Base-by-base conservation (phyloP, 2,113 vertebrate genomes). In the Formicarius rufipectus region DNA sequence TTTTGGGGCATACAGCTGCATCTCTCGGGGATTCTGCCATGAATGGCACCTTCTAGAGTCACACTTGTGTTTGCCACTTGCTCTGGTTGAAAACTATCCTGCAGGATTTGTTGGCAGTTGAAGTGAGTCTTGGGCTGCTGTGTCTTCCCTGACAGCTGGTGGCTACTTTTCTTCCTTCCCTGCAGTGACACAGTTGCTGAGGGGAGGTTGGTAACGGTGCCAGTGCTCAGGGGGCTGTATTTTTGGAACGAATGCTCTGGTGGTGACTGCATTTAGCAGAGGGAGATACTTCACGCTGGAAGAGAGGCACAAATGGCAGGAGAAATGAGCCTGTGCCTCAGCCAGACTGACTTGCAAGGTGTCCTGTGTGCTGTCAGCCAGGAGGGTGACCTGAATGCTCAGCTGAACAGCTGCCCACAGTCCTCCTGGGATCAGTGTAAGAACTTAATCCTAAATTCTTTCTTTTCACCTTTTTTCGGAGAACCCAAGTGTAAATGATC, bases 191-290 rank as follows among this genome's bases (percentile, higher is more conserved):
- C 16, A 58, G 79, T 20, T 95, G 79, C 86, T 3, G 14, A 78
- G 72, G 68, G 90, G 88, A 55, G 27, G 1, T 5, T 0, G 10
- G 24, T 93, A 89, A 90, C 79, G 0, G 7, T 95, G 91, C 86
- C 90, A 92, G 86, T 24, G 73, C 95, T 90, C 96, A 58, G 72
- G 91, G 94, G 72, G 33, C 88, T 62, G 59, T 87, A 90, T 96
- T 89, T 96, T 94, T 93, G 91, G 91, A 85, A 69, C 30, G 74
- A 91, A 37, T 3, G 2, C 74, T 89, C 55, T 0, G 2, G 62
- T 60, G 62, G 82, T n/a, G 82, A 31, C 93, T 96, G 75, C 74
- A 39, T 95, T 91, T 84, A 89, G 94, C 81, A 96, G 58, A 73
- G 67, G 66, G 76, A 72, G 87, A 85, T 84, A 22, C 53, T 40